phyloP scores from a whole-genome alignment of 2,797 vertebrate genomes.

The Etheostoma perlongum region DNA sequence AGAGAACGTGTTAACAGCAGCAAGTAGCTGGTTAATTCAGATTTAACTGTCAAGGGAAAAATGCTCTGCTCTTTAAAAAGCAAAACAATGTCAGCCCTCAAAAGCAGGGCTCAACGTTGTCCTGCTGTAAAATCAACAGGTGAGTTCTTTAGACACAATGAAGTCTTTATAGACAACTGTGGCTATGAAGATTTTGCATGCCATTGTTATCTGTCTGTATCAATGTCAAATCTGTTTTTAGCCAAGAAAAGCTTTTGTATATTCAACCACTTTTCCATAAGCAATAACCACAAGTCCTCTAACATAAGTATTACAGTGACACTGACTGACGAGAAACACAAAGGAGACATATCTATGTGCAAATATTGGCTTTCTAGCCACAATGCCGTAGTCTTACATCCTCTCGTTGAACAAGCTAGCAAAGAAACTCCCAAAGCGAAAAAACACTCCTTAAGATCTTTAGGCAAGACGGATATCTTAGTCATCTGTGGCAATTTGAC shows the following conservation, averaged over 20 bases:
- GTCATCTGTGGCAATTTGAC: background rate
- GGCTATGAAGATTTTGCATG: background rate
- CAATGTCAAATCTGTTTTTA: background rate
- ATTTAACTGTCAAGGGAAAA: constrained; percentile 8
- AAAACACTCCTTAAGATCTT: background rate
- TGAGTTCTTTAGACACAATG: background rate
- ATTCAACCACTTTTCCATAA: background rate
- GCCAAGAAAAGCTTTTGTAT: background rate
- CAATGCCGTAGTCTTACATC: too few relatives aligned
- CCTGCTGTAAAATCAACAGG: constrained; percentile 16
- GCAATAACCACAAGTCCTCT: background rate
- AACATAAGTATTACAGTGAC: constrained; percentile 8
- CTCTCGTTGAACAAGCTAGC: background rate
- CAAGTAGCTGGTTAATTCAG: constrained; percentile 7
- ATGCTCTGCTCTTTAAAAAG: constrained; percentile 7
- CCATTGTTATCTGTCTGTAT: background rate
- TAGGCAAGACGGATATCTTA: too few relatives aligned
- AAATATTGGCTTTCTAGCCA: constrained; percentile 10
- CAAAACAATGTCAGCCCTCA: constrained; percentile 4
- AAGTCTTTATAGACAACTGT: background rate
- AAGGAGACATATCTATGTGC: background rate
- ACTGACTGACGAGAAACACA: constrained; percentile 20
- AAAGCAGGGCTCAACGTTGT: background rate
- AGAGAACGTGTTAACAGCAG: background rate
- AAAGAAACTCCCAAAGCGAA: background rate